phyloP scores from a whole-genome alignment of 2,797 vertebrate genomes.

The Sternotherus odoratus region DNA sequence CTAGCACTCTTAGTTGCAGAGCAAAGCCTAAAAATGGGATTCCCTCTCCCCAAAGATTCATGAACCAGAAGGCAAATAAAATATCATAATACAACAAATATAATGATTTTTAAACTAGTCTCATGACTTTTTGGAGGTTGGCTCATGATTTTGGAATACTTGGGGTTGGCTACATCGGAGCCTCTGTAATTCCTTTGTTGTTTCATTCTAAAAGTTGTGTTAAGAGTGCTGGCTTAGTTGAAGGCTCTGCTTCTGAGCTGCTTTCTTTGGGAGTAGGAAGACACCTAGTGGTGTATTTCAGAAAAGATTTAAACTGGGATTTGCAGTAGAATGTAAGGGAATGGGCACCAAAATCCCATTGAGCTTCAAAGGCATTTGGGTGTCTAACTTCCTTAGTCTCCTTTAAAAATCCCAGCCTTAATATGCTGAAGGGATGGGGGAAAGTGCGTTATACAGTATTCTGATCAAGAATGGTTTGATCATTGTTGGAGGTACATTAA shows the following conservation, averaged over 20 bases:
- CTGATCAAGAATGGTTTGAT: neutral
- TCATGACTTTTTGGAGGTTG: neutral
- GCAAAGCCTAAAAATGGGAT: neutral
- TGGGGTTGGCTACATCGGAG: neutral
- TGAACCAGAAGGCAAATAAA: neutral
- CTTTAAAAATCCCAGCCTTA: neutral
- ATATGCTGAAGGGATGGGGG: neutral
- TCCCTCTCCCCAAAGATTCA: neutral
- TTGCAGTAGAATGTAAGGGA: neutral
- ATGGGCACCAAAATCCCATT: neutral
- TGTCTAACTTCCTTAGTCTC: neutral
- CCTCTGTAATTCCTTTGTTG: neutral
- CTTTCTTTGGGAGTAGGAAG: neutral
- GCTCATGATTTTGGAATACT: neutral
- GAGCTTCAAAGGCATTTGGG: neutral
- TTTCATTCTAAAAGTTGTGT: neutral
- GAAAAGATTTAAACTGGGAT: neutral
- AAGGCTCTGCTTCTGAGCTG: no score
- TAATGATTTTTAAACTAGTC: neutral
- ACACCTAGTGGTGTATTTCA: neutral
- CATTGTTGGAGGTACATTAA: neutral
- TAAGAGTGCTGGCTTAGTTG: neutral
- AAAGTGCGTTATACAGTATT: neutral
- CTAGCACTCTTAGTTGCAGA: neutral
- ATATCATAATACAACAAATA: neutral